phyloP scores from a whole-genome alignment of 2,113 vertebrate genomes.

The Carettochelys insculpta region DNA sequence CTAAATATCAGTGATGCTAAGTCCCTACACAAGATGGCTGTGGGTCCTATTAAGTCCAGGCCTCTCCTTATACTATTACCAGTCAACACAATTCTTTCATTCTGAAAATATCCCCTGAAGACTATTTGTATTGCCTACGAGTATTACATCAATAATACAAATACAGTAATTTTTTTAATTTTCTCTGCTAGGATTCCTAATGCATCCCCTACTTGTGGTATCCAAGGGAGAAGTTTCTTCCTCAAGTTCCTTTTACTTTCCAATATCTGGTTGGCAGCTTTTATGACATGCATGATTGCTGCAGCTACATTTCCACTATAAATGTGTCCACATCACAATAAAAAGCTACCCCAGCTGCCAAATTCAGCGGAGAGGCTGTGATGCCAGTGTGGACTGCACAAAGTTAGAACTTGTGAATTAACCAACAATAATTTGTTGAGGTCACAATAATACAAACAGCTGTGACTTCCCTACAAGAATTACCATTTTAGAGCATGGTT shows the following conservation, averaged over 20 bases:
- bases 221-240: background rate
- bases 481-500: background rate
- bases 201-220: background rate
- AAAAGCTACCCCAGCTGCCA: background rate
- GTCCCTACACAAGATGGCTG: too few species aligned
- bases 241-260: background rate
- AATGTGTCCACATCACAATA: background rate
- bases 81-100: background rate
- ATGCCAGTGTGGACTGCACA: background rate
- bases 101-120: background rate
- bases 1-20: too few species aligned
- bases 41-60: too few species aligned
- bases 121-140: background rate
- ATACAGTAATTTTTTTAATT: too few species aligned
- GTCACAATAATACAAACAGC: background rate
- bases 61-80: background rate
- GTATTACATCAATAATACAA: background rate
- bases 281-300: background rate
- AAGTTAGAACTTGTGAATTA: background rate
- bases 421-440: background rate
- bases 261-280: background rate
- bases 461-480: background rate
- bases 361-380: background rate
- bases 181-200: background rate
- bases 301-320: background rate